Conservation (phyloP, 2,113 vertebrate species). For the Chamaetylas fuelleborni region DNA sequence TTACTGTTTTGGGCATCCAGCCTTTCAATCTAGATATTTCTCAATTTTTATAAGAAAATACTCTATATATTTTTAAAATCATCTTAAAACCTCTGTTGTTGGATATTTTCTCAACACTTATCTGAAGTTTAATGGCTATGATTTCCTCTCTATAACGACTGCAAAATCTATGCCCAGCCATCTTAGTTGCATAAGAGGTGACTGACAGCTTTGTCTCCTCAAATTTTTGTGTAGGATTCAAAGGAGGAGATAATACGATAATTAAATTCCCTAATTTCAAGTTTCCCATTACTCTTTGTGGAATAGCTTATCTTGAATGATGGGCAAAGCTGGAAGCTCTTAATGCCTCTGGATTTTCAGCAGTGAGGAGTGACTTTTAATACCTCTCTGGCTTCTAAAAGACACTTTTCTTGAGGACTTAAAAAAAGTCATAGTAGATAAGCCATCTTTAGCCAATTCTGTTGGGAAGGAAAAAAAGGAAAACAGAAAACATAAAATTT, state of each 20-base stretch:
- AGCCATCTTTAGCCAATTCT: background rate
- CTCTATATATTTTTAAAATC: fast-evolving
- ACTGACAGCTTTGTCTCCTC: background rate
- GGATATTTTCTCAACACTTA: background rate
- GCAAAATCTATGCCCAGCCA: background rate
- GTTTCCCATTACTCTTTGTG: background rate
- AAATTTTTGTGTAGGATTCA: background rate
- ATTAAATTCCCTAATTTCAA: background rate
- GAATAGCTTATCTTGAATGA: background rate
- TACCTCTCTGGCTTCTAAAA: background rate
- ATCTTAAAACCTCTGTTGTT: background rate
- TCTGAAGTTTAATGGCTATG: background rate
- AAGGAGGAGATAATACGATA: background rate
- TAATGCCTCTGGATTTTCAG: background rate
- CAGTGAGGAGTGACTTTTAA: background rate
- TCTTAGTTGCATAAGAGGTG: background rate
- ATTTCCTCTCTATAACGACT: background rate
- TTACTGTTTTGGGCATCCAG: background rate
- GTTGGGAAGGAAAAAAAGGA: fast-evolving
- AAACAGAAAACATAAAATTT: background rate
- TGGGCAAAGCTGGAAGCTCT: background rate
- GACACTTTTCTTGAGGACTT: background rate
- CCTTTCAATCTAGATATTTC: background rate
- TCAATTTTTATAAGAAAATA: background rate
- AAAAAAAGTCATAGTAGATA: background rate